phyloP scores from a whole-genome alignment of 2,113 vertebrate genomes.

The Ageneiosus marmoratus region DNA sequence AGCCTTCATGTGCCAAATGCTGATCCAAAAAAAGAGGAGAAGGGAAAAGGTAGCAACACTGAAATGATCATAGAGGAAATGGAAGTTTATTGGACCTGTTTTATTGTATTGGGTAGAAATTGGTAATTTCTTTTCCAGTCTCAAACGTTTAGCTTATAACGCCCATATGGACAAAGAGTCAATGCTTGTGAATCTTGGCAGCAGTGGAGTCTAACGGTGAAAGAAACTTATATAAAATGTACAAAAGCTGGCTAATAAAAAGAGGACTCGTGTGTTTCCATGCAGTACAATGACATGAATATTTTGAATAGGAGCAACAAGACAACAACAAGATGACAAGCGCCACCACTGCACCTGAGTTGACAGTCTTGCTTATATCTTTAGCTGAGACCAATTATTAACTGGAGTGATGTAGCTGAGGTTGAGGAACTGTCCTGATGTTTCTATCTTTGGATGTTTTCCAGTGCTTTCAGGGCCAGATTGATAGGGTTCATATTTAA shows the following conservation, averaged over 20 bases:
- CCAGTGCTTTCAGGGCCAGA: neutral
- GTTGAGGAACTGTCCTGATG: neutral
- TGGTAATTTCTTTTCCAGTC: conserved; percentile 33
- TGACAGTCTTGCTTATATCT: neutral
- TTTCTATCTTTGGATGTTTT: neutral
- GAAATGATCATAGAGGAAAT: conserved; percentile 18
- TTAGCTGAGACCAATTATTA: neutral
- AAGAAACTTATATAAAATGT: neutral
- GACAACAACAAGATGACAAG: neutral
- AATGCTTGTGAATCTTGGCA: neutral
- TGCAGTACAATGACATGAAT: neutral
- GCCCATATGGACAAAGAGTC: neutral
- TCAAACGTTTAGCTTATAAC: neutral
- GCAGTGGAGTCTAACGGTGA: neutral
- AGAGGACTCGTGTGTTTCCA: neutral
- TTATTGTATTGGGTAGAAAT: neutral
- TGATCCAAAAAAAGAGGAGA: neutral
- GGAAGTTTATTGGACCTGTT: conserved; percentile 18
- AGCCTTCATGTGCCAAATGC: neutral
- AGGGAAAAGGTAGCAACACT: conserved; percentile 15
- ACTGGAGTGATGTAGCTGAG: neutral
- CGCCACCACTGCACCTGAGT: neutral
- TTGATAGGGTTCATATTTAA: neutral
- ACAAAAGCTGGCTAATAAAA: neutral
- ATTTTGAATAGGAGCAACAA: neutral